Base-by-base conservation (phyloP, 2,113 vertebrate species). In the Aplodontia rufa region DNA sequence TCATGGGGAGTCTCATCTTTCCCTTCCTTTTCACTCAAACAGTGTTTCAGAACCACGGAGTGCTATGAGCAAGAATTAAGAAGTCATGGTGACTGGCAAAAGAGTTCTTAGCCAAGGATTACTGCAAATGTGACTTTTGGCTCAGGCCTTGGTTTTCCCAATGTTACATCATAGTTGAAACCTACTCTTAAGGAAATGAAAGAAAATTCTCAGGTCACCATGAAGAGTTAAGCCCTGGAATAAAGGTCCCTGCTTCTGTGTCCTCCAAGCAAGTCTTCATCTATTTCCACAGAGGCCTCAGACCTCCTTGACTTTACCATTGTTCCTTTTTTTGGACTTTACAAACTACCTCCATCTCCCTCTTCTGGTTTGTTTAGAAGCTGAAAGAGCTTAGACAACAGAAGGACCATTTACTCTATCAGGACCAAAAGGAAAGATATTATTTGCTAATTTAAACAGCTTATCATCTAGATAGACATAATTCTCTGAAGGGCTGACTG, bases 1-100 rank as follows among this genome's bases (percentile, higher is more conserved):
- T 95, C 87, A 97, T 2, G 96, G 64, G 42, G 37, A 78, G 53
- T 20, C 35, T 95, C 88, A 84, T 79, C 40, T 93, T 95, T 93
- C 55, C 40, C 32, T 90, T 55, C 9, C 84, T 30, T 97, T 95
- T 45, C 55, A 85, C 9, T 81, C 14, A 87, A 66, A 95, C 84
- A 26, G 55, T 93, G 40, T 97, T 97, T 58, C 58, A 79, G 83
- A 79, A 94, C 62, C 82, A 79, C 32, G 53, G 86, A 69, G 93
- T 64, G 47, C 88, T 80, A 14, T 14, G 10, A 74, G 42, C 32
- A 87, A 92, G 96, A 81, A 47, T 47, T 82, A 53, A 68, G 87
- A 94, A 75, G 71, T 66, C 16, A n/a, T 12, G 85, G 35, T 60
- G 62, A 94, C 89, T 75, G 42, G 68, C 58, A 49, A 78, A 93